These are phyloP conservation scores for Bellardia pandia DNA, from an alignment of 2,888 invertebrate species.

Conservation along the genomic window DNA sequence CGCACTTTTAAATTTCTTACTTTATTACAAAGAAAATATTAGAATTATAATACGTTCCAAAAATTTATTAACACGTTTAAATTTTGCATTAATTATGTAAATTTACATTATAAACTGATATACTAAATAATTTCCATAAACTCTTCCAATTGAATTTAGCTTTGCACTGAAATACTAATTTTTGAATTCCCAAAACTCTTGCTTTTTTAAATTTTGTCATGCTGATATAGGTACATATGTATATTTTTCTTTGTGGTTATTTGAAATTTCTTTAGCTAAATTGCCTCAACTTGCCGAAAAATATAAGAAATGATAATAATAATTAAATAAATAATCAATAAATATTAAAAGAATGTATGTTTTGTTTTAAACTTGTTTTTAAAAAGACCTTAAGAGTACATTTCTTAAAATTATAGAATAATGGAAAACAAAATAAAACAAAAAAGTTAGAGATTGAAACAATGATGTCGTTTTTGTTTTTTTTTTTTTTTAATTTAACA, in stretches of 20 bases:
- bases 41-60: no score
- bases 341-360: not conserved
- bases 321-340: not conserved
- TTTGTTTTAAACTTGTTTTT: slow-evolving; percentile 28
- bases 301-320: not conserved
- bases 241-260: slow-evolving; percentile 31
- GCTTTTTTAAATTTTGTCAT: not conserved
- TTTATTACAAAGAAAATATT: no score
- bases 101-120: no score
- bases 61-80: not conserved
- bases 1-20: no score
- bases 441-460: slow-evolving; percentile 4
- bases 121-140: not conserved
- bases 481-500: slow-evolving; percentile 4
- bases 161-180: not conserved
- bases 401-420: slow-evolving; percentile 36
- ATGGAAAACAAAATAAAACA: slow-evolving; percentile 22
- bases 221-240: no score
- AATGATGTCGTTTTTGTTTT: slow-evolving; percentile 29
- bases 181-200: not conserved
- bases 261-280: slow-evolving; percentile 29
- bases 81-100: no score
- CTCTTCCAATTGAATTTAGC: not conserved
- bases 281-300: not conserved
- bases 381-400: slow-evolving; percentile 46